A percentile compares a stretch with the other conserved stretches of the same genome.
phyloP scores from a whole-genome alignment of 2,888 invertebrate genomes.

The Pteria penguin region DNA sequence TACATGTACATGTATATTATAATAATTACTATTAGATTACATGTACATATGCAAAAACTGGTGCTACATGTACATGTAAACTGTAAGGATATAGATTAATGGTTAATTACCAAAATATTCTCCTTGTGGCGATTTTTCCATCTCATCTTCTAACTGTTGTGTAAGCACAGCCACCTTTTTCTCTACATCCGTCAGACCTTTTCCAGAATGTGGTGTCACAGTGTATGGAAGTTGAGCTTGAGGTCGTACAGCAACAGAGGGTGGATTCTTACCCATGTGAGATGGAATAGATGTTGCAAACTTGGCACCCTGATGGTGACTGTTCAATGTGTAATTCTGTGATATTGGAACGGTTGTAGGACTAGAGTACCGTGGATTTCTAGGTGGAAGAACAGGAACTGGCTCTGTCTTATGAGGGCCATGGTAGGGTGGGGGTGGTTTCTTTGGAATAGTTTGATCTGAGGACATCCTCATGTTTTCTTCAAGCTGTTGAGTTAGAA shows the following conservation, averaged over 20 bases:
- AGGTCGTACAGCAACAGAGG: slow-evolving; percentile 53
- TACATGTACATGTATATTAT: not conserved
- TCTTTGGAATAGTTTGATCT: slow-evolving; percentile 50
- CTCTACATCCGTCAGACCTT: slow-evolving; percentile 74
- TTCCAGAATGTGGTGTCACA: slow-evolving; percentile 65
- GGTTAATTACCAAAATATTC: slow-evolving; percentile 94
- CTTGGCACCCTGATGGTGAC: slow-evolving; percentile 7
- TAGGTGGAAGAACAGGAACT: slow-evolving; percentile 58
- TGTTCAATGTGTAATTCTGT: slow-evolving; percentile 36
- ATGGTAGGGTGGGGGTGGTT: slow-evolving; percentile 78
- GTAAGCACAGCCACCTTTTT: slow-evolving; percentile 77
- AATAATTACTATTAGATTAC: no score
- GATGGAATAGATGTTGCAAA: slow-evolving; percentile 17
- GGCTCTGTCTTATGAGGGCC: slow-evolving; percentile 77
- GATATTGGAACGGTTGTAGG: slow-evolving; percentile 44
- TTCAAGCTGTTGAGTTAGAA: slow-evolving; percentile 75
- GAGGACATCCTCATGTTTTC: slow-evolving; percentile 66
- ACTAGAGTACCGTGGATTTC: slow-evolving; percentile 51
- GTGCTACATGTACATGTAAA: not conserved
- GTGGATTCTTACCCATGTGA: slow-evolving; percentile 43
- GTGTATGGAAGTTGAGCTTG: slow-evolving; percentile 65
- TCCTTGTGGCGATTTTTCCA: slow-evolving; percentile 96
- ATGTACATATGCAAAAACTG: no score
- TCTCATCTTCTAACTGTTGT: slow-evolving; percentile 80
- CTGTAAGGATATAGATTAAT: not conserved